A percentile compares a stretch with the other conserved stretches of the same genome.
Evolutionary conservation across 2,888 invertebrate species (phyloP).

Genomic region (Enchytraeus crypticus): DNA sequence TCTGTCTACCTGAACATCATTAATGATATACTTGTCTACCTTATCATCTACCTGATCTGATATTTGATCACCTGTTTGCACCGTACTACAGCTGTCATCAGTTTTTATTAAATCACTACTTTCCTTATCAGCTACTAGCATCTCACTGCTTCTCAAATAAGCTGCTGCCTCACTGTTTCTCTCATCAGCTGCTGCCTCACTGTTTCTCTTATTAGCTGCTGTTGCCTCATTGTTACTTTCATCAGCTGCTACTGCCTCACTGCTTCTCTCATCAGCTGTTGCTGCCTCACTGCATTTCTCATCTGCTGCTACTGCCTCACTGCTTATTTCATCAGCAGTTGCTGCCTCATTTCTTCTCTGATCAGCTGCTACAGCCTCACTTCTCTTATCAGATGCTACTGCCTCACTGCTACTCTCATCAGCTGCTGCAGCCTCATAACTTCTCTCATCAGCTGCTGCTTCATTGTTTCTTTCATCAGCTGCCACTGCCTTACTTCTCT

Average conservation of each 20-base stretch:
- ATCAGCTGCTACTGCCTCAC: not conserved
- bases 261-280: not conserved
- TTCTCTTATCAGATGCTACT: not conserved
- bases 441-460: not conserved
- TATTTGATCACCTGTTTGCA: too few species aligned
- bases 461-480: not conserved
- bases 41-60: too few species aligned
- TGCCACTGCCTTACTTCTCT: not conserved
- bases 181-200: not conserved
- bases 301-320: not conserved
- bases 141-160: not conserved
- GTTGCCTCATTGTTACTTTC: not conserved
- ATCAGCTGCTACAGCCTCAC: not conserved
- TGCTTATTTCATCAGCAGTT: not conserved
- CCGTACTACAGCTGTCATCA: not conserved
- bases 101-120: not conserved
- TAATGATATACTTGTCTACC: too few species aligned
- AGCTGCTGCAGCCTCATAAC: conserved; percentile 1
- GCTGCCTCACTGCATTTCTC: not conserved
- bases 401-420: not conserved
- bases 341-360: not conserved
- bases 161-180: not conserved
- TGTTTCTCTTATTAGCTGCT: not conserved
- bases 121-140: not conserved
- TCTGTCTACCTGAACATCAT: too few species aligned